Percentiles rank a stretch among this genome's conserved stretches.
Conservation (phyloP, 2,888 invertebrate genomes). For the Drosophila parthenogenetica region DNA sequence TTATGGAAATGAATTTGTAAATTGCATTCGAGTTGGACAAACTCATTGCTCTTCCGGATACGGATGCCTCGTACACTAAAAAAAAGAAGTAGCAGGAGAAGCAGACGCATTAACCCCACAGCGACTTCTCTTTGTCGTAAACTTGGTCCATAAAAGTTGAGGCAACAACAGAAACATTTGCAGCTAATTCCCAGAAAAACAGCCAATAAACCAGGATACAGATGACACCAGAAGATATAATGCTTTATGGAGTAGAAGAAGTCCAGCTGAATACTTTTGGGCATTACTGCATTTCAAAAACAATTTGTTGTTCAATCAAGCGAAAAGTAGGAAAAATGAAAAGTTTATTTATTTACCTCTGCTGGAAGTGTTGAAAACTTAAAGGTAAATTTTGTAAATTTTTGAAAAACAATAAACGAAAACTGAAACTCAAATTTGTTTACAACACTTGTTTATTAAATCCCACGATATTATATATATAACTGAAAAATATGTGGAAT, state of each 20-base stretch:
- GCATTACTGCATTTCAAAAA: neutral
- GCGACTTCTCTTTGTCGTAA: constrained; percentile 64
- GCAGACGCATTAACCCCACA: constrained; percentile 50
- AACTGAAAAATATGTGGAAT: neutral
- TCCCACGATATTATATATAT: constrained; percentile 16
- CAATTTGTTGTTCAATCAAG: neutral
- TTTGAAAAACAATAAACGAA: neutral
- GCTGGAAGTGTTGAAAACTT: constrained; percentile 10
- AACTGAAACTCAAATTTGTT: neutral
- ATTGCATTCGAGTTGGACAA: constrained; percentile 33
- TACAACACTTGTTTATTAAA: neutral
- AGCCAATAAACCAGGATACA: constrained; percentile 47
- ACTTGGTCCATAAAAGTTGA: constrained; percentile 63
- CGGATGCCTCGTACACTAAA: constrained; percentile 1
- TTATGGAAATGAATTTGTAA: constrained; percentile 22
- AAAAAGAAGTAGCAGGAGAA: constrained; percentile 10
- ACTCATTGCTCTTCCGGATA: constrained; percentile 20
- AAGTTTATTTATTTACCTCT: constrained; percentile 14
- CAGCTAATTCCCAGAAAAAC: constrained; percentile 44
- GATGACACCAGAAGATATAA: constrained; percentile 3
- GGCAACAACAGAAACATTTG: constrained; percentile 37
- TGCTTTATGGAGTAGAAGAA: constrained; percentile 15
- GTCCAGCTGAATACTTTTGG: neutral
- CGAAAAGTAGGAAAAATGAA: neutral
- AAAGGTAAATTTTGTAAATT: constrained; percentile 1